Base-by-base conservation (phyloP, 2,113 vertebrate species). In the Otolemur garnettii region DNA sequence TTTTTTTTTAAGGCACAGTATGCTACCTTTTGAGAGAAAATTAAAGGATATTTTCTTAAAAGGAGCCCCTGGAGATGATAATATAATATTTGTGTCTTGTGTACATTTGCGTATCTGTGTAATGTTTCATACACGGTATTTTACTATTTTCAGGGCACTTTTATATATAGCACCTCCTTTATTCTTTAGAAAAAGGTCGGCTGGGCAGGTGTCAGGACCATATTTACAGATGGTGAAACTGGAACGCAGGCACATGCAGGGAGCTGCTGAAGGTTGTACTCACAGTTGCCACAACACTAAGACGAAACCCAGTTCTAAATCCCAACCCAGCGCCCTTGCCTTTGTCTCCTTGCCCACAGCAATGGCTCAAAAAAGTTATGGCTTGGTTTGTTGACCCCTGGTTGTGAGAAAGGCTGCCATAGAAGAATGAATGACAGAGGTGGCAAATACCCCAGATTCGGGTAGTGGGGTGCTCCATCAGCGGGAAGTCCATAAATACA, bases 81-180 rank as follows among this genome's bases (percentile, higher is more conserved):
- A 35, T 62, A 59, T 74, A 57, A 38, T 57, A 79, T 7, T 57
- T 91, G 45, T 71, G 53, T 71, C 60, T n/a, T 21, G 4, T 57
- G 28, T 35, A 21, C 30, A 50, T 62, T 38, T 75, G 6, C 33
- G 33, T 1, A 60, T 19, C 87, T 82, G 4, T 59, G 5, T 77
- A 64, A 28, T 75, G n/a, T 50, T 82, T 86, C 53, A n/a, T 74
- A 6, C 45, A 50, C 45, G 10, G 45, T 77, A 69, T 86, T 71
- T 93, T 55, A 66, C 19, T 18, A 74, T 35, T 94, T 94, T 57
- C 28, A 94, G 60, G 42, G 14, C 42, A 64, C 26, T 59, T 96
- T 55, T 18, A 15, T 14, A 57, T 84, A 66, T 42, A 4, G 69
- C 0, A 30, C 9, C 55, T 90, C 66, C 64, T 55, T 75, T 72